A percentile compares a stretch with the other conserved stretches of the same genome.
Conservation (phyloP, 53 echinoderm and acorn worm genomes). For the Henricia sp. region DNA sequence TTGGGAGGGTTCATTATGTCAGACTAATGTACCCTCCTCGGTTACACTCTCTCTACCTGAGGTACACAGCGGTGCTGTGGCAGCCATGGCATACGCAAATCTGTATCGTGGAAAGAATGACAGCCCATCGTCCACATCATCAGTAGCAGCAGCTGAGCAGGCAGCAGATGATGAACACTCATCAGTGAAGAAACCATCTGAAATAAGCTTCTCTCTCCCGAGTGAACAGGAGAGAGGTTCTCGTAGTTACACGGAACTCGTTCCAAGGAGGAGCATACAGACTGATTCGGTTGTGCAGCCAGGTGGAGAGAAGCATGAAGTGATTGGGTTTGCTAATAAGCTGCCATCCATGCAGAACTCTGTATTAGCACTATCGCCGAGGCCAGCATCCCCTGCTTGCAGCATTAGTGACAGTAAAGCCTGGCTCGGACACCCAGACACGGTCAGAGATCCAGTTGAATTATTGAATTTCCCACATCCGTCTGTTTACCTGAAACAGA, state of each 20-base stretch:
- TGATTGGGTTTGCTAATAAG: constrained; percentile 20
- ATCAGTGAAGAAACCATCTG: constrained; percentile 1
- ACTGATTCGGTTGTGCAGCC: constrained; percentile 5
- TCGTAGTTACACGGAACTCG: constrained; percentile 83
- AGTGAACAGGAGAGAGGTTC: constrained; percentile 37
- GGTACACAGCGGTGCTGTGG: constrained; percentile 90
- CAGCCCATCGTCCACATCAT: constrained; percentile 16
- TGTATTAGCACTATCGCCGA: constrained; percentile 20
- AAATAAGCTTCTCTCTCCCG: constrained; percentile 16
- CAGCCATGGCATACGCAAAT: constrained; percentile 95
- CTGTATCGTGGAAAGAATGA: constrained; percentile 85
- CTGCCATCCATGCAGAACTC: constrained; percentile 18
- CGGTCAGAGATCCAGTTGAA: background rate
- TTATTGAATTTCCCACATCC: constrained; percentile 19
- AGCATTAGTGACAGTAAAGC: constrained; percentile 26
- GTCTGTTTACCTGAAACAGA: constrained; percentile 16
- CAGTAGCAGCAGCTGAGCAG: background rate
- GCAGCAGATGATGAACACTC: constrained; percentile 2
- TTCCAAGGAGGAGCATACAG: constrained; percentile 63
- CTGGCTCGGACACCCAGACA: constrained; percentile 35
- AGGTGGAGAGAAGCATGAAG: constrained; percentile 15
- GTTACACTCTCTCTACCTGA: constrained; percentile 85
- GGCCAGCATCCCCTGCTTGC: constrained; percentile 33
- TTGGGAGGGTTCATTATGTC: constrained; percentile 51
- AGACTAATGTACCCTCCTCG: constrained; percentile 51